A percentile compares a stretch with the other conserved stretches of the same genome.
Evolutionary conservation across 2,797 vertebrate species (phyloP).

Genomic region (Euphonia xanthogaster): DNA sequence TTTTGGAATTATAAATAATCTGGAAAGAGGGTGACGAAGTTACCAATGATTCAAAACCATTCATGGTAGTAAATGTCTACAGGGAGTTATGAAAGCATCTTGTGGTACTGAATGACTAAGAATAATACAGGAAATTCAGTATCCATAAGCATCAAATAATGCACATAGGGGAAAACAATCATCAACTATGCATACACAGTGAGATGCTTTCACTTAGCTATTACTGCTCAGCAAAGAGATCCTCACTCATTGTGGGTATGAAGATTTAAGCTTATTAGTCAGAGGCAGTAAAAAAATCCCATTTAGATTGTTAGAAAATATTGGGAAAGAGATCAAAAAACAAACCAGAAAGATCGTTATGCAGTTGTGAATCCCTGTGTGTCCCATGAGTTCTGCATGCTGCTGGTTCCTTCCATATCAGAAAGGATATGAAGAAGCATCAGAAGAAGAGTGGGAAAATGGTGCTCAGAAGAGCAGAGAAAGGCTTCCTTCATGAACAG

Average conservation of each 20-base stretch:
- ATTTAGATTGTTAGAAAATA: background rate
- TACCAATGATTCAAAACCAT: background rate
- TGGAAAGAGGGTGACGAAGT: background rate
- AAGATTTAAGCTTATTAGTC: background rate
- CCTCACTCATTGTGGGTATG: background rate
- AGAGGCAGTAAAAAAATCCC: background rate
- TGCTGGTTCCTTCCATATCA: background rate
- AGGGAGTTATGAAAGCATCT: background rate
- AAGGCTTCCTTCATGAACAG: background rate
- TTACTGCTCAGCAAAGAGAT: background rate
- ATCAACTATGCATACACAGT: background rate
- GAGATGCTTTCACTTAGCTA: background rate
- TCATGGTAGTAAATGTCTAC: background rate
- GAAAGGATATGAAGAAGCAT: background rate
- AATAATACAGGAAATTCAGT: background rate
- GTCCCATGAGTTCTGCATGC: background rate
- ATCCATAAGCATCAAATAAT: background rate
- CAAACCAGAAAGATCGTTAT: background rate
- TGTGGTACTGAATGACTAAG: background rate
- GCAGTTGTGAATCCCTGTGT: background rate
- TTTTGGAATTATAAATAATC: background rate
- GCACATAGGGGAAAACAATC: background rate
- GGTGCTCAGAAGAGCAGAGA: background rate
- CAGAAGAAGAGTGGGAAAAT: background rate
- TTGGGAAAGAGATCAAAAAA: background rate